Base-by-base conservation (phyloP, 2,113 vertebrate genomes). In the Ornithorhynchus anatinus region DNA sequence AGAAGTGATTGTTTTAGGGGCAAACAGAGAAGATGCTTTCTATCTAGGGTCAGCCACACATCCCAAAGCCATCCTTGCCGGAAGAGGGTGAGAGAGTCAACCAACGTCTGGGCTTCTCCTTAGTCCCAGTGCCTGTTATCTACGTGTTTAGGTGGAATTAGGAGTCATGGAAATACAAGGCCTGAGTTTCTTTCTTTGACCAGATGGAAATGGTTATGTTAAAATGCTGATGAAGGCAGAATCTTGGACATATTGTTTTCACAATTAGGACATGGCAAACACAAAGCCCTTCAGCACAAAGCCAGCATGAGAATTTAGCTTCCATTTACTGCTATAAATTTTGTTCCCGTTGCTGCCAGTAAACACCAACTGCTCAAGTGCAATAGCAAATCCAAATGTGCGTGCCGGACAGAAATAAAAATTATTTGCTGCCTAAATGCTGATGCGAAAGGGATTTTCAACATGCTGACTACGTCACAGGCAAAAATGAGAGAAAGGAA, bases 161-260 rank as follows among this genome's bases (percentile, higher is more conserved):
- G 39, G n/a, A 69, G 71, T 75, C 40, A 72, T 72, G 67, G 37
- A 84, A 86, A 80, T 60, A 81, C 75, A 77, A 59, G 72, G 69
- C 59, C 53, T 62, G 10, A 60, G 47, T 88, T 79, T 77, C 56
- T 85, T 40, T 75, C 12, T 87, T 76, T 85, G 75, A 56, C 75
- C 87, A 43, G 68, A 77, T 89, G 88, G 88, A 89, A 90, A 79
- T 75, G 16, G 59, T 90, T 90, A 85, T 32, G 17, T 1, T 44
- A 86, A 84, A 91, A 75, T 79, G 86, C 85, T 90, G 89, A 88
- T 79, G 85, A 48, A 82, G 88, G 72, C 84, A 89, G 83, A 91
- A 91, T 40, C 59, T 82, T 74, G 56, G 56, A 63, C 65, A 52
- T 73, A 80, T 70, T 88, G 84, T 89, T 87, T 88, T 82, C 75